Conservation (phyloP, 2,113 vertebrate genomes). For the Etheostoma cragini region DNA sequence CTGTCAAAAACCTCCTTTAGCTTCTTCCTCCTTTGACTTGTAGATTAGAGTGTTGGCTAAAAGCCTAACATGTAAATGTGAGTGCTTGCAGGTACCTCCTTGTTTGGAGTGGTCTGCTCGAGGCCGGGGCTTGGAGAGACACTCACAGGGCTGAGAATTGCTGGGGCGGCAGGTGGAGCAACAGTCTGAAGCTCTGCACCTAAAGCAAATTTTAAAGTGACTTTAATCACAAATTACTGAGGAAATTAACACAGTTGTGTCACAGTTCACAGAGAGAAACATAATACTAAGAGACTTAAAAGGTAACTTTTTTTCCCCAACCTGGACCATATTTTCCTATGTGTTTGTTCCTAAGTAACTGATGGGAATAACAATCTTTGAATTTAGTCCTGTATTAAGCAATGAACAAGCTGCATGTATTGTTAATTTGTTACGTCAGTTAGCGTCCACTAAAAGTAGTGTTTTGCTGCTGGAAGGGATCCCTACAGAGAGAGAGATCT, state of each 20-base stretch:
- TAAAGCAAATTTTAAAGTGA: neutral
- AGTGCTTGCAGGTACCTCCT: constrained; percentile 75
- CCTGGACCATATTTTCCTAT: too few species aligned
- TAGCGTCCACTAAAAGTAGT: too few species aligned
- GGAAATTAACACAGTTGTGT: too few species aligned
- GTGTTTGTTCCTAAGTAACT: too few species aligned
- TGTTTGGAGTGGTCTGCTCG: constrained; percentile 69
- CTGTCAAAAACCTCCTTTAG: neutral
- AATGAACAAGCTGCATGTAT: too few species aligned
- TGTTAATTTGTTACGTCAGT: too few species aligned
- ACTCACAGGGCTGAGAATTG: neutral
- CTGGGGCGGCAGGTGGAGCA: neutral
- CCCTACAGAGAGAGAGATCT: too few species aligned
- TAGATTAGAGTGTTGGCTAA: neutral
- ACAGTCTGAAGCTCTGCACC: constrained; percentile 28
- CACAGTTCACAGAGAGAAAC: neutral
- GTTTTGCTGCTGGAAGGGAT: too few species aligned
- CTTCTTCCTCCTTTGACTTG: neutral
- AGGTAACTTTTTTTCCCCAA: too few species aligned
- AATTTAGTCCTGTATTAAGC: too few species aligned
- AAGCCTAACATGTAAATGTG: constrained; percentile 2
- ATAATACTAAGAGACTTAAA: too few species aligned
- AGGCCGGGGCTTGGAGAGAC: constrained; percentile 71
- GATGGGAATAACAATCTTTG: too few species aligned
- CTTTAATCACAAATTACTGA: neutral